Conservation (phyloP, 2,888 invertebrate species). For the Drosophila fungiperda region DNA sequence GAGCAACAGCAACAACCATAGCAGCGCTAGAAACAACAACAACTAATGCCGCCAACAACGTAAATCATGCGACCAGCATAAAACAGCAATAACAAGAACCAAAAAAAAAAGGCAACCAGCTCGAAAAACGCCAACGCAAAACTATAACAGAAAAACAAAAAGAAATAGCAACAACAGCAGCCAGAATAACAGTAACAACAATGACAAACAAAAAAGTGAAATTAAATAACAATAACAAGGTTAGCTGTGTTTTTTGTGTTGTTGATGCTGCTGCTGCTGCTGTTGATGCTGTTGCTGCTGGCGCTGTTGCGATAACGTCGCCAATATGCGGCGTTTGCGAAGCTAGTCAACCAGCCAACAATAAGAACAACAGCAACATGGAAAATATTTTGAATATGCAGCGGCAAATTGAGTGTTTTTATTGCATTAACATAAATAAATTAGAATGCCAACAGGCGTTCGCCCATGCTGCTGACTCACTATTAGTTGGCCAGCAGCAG, state of each 20-base stretch:
- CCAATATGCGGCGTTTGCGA: constrained; percentile 53
- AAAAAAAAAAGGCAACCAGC: constrained; percentile 54
- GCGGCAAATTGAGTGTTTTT: constrained; percentile 79
- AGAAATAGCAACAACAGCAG: constrained; percentile 30
- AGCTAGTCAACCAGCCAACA: constrained; percentile 33
- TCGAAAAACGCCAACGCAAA: constrained; percentile 53
- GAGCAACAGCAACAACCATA: not conserved
- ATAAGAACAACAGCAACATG: constrained; percentile 26
- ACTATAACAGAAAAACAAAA: constrained; percentile 34
- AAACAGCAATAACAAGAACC: constrained; percentile 42
- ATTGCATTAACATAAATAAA: constrained; percentile 82
- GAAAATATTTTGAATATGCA: constrained; percentile 66
- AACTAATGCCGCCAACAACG: constrained; percentile 46
- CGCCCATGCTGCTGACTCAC: constrained; percentile 60
- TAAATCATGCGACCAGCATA: constrained; percentile 58
- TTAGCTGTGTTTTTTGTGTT: constrained; percentile 59
- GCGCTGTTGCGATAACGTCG: constrained; percentile 57
- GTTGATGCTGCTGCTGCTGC: constrained; percentile 23
- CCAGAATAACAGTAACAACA: constrained; percentile 32
- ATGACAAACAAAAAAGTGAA: constrained; percentile 64
- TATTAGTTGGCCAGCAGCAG: constrained; percentile 33
- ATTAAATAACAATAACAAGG: constrained; percentile 81
- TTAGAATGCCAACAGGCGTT: constrained; percentile 69
- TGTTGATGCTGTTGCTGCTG: constrained; percentile 29
- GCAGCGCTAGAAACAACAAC: not conserved